Conservation (phyloP, 1,140 invertebrate species). For the Pseudomyrmex pallidus region DNA sequence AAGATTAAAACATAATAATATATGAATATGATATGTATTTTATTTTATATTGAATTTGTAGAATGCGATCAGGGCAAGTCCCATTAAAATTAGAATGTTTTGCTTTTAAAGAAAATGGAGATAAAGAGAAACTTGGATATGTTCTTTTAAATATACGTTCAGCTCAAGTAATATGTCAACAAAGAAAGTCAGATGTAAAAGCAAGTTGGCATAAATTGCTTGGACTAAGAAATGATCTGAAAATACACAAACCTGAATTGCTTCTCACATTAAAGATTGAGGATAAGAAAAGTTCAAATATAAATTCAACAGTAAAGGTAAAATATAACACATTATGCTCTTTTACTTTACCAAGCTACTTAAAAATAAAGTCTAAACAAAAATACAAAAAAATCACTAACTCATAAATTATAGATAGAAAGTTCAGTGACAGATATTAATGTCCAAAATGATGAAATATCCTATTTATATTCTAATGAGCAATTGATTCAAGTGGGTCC, state of each 20-base stretch:
- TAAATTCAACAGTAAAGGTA: conserved; percentile 61
- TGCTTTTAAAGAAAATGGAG: conserved; percentile 79
- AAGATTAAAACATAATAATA: not conserved
- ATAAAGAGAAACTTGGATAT: conserved; percentile 84
- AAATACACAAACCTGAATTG: conserved; percentile 83
- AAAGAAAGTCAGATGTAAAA: conserved; percentile 70
- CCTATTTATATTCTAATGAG: conserved; percentile 77
- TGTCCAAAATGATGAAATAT: conserved; percentile 54
- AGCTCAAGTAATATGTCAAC: conserved; percentile 82
- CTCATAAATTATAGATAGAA: conserved; percentile 44
- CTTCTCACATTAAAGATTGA: conserved; percentile 84
- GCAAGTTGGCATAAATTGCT: conserved; percentile 84
- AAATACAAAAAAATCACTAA: not conserved
- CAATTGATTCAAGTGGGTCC: conserved; percentile 82
- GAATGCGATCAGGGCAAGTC: conserved; percentile 84
- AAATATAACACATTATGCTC: conserved; percentile 13
- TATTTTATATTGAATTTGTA: conserved; percentile 67
- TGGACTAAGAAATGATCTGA: conserved; percentile 83
- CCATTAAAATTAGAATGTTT: conserved; percentile 85
- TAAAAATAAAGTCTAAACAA: not conserved
- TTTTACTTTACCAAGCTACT: not conserved
- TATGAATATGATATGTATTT: conserved; percentile 7
- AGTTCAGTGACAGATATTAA: conserved; percentile 24
- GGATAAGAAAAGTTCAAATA: conserved; percentile 73
- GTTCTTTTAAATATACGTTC: conserved; percentile 83